Evolutionary conservation across 92 coral and sea anemone species (phyloP), one percentile per base, ranked within the genome.

Genomic region (Chrysogorgia sp.): DNA sequence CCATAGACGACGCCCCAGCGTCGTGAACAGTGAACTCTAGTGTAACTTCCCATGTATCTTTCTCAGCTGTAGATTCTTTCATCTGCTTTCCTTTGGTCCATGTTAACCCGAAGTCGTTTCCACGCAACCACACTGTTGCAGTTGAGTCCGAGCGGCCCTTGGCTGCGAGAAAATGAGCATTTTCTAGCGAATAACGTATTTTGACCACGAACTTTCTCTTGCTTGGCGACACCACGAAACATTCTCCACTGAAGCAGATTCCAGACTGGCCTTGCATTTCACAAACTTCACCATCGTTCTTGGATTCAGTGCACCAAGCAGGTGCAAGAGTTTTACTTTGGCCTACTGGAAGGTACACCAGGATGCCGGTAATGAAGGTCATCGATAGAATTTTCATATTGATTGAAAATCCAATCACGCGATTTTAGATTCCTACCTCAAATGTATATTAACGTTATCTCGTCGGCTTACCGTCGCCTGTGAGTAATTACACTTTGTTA

Each of bases 61-160:
- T 58, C 41, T 34, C 50, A 37, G 13, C n/a, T n/a, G n/a, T 25
- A 2, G 29, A 21, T 53, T 77, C 68, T 48, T 40, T 67, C 87
- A 83, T 76, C 49, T 65, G 57, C 57, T 83, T 57, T 35, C 87
- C 71, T 68, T 48, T 25, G 23, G 23, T 33, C 87, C 87, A 83
- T 21, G 78, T 76, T 52, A 83, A 58, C 12, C 83, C 87, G 35
- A 83, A 59, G 28, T 79, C 77, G 23, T 61, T 60, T 24, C 87
- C 87, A 14, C 83, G 75, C n/a, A 83, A n/a, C 77, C 75, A 83
- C 87, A 83, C 77, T n/a, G 66, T 48, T 20, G 77, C 28, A 2
- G n/a, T n/a, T n/a, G n/a, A n/a, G n/a, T n/a, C n/a, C n/a, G 74
- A 41, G 68, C 66, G 50, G 1, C 1, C 7, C 21, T 37, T 25